phyloP scores from a whole-genome alignment of 2,113 vertebrate genomes.

The Oncorhynchus clarkii region DNA sequence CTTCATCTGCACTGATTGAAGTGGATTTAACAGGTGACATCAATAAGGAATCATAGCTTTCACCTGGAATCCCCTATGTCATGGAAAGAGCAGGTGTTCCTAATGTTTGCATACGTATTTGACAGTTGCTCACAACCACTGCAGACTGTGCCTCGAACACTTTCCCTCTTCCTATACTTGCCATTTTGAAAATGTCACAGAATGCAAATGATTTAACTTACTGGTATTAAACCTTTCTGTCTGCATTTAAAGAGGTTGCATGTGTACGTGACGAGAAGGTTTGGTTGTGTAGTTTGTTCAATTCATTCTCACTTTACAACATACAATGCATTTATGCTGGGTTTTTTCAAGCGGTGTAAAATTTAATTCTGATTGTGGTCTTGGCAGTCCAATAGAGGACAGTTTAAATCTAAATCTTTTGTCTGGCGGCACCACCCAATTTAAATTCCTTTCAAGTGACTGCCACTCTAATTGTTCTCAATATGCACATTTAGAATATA shows the following conservation, averaged over 20 bases:
- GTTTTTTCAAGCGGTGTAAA: conserved; percentile 12
- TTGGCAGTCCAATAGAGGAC: conserved; percentile 4
- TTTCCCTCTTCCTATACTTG: background rate
- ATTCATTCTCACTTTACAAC: conserved; percentile 5
- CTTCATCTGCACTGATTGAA: too few species aligned
- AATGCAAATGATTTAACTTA: conserved; percentile 29
- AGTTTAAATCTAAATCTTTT: conserved; percentile 15
- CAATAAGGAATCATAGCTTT: too few species aligned
- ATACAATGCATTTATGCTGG: background rate
- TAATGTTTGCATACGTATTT: background rate
- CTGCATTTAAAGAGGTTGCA: background rate
- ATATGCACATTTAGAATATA: conserved; percentile 5
- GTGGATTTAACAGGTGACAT: too few species aligned
- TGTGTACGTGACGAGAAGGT: background rate
- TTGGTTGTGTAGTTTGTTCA: background rate
- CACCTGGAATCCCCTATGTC: too few species aligned
- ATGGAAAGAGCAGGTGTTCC: too few species aligned
- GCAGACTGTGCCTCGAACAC: background rate
- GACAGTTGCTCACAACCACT: background rate
- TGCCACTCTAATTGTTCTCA: conserved; percentile 4
- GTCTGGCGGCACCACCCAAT: conserved; percentile 5
- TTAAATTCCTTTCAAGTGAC: conserved; percentile 14
- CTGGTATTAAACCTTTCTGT: conserved; percentile 14
- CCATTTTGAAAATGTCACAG: conserved; percentile 33
- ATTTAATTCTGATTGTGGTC: conserved; percentile 2